Conservation (phyloP, 92 coral and sea anemone species). For the Palythoa grandiflora region DNA sequence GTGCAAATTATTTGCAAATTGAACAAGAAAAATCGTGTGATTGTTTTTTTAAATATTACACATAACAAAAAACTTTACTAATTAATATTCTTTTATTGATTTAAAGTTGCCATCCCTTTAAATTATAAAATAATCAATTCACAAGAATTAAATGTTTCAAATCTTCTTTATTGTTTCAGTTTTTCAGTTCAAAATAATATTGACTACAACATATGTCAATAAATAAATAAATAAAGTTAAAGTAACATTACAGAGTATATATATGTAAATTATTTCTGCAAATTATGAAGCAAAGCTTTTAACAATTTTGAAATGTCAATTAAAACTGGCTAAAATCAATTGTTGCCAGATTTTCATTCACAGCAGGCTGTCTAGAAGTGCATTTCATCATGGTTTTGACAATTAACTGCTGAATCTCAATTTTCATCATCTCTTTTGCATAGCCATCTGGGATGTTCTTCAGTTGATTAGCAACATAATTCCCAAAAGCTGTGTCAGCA, state of each 20-base stretch:
- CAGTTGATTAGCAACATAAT: slow-evolving; percentile 58
- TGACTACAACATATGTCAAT: background rate
- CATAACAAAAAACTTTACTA: too few species aligned
- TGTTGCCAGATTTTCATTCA: too few species aligned
- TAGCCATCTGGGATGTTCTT: slow-evolving; percentile 67
- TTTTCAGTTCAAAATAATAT: too few species aligned
- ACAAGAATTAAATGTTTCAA: too few species aligned
- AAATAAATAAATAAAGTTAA: too few species aligned
- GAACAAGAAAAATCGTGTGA: too few species aligned
- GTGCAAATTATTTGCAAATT: too few species aligned
- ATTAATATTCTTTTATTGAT: too few species aligned
- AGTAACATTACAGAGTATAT: too few species aligned
- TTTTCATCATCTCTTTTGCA: slow-evolving; percentile 62
- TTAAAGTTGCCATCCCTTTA: too few species aligned
- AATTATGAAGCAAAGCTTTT: background rate
- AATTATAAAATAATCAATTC: too few species aligned
- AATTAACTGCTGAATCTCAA: slow-evolving; percentile 62
- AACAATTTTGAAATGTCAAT: background rate
- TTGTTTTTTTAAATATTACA: too few species aligned
- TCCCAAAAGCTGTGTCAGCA: slow-evolving; percentile 50
- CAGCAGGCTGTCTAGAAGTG: background rate
- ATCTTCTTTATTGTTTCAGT: background rate
- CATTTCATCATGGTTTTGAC: slow-evolving; percentile 47
- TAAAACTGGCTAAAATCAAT: background rate
- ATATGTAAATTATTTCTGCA: background rate